phyloP scores from a whole-genome alignment of 2,113 vertebrate species.

The Pyxicephalus adspersus region DNA sequence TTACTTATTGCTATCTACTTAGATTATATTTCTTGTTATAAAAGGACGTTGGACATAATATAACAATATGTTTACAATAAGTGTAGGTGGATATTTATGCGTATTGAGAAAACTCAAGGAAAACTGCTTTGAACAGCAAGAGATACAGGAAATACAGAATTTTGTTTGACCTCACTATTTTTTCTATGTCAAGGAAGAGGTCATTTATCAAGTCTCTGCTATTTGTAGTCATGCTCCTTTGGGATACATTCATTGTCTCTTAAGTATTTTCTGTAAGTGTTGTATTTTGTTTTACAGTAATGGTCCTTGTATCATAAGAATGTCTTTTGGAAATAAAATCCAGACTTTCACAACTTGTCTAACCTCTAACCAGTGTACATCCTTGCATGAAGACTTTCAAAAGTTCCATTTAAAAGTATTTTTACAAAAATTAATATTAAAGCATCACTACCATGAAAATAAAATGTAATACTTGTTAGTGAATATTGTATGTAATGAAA shows the following conservation, averaged over 20 bases:
- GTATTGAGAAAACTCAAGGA: background rate
- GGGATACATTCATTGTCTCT: conserved; percentile 18
- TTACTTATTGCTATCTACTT: no score
- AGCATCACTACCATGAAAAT: no score
- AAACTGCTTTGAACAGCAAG: background rate
- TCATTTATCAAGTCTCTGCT: conserved; percentile 30
- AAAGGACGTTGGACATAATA: no score
- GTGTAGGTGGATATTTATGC: no score
- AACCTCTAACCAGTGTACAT: background rate
- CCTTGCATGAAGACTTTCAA: background rate
- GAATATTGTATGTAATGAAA: no score
- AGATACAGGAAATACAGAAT: conserved; percentile 36
- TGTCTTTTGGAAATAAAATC: background rate
- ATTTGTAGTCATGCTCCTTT: conserved; percentile 6
- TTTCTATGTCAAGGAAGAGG: conserved; percentile 2
- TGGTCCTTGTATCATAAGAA: background rate
- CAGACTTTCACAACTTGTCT: conserved; percentile 14
- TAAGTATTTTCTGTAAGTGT: background rate
- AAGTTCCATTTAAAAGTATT: no score
- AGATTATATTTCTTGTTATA: no score
- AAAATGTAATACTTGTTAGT: no score
- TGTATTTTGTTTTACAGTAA: conserved; percentile 15
- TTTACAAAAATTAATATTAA: no score
- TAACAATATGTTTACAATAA: no score
- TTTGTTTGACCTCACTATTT: conserved; percentile 10